Evolutionary conservation across 2,113 vertebrate species (phyloP).

Genomic region (Grallaria varia): DNA sequence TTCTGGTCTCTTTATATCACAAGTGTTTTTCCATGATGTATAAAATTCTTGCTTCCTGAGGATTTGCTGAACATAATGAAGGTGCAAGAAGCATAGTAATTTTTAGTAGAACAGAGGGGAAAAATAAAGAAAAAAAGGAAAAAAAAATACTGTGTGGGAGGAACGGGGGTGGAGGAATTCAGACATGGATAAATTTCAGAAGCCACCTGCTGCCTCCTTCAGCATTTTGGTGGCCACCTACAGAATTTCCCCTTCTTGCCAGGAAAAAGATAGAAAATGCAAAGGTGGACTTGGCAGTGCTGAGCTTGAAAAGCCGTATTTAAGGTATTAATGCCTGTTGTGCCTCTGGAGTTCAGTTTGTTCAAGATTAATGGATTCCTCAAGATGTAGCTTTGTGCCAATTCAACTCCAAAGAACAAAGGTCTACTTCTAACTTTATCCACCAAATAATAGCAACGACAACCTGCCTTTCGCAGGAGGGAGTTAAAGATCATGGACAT

Average conservation of each 20-base stretch:
- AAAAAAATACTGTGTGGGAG: background rate
- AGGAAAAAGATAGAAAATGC: background rate
- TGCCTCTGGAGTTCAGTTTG: slow-evolving; percentile 10
- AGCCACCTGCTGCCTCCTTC: slow-evolving; percentile 5
- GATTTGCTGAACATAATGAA: slow-evolving; percentile 43
- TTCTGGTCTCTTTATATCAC: slow-evolving; percentile 1
- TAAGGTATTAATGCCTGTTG: slow-evolving; percentile 49
- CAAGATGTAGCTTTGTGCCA: slow-evolving; percentile 7
- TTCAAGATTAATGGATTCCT: slow-evolving; percentile 26
- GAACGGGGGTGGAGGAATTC: background rate
- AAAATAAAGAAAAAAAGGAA: background rate
- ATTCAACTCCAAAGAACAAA: slow-evolving; percentile 28
- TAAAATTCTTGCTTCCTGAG: slow-evolving; percentile 19
- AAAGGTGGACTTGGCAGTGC: background rate
- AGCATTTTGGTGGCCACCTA: slow-evolving; percentile 33
- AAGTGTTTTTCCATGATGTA: background rate
- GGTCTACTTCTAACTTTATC: background rate
- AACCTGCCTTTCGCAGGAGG: background rate
- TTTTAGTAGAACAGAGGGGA: background rate
- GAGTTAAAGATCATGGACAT: background rate
- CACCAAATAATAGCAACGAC: background rate
- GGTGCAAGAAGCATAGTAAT: background rate
- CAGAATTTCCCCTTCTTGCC: background rate
- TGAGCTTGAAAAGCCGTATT: slow-evolving; percentile 19
- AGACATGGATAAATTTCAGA: background rate